Percentiles rank a stretch among this genome's conserved stretches.
Conservation (phyloP, 2,888 invertebrate genomes). For the Rotaria macrura region DNA sequence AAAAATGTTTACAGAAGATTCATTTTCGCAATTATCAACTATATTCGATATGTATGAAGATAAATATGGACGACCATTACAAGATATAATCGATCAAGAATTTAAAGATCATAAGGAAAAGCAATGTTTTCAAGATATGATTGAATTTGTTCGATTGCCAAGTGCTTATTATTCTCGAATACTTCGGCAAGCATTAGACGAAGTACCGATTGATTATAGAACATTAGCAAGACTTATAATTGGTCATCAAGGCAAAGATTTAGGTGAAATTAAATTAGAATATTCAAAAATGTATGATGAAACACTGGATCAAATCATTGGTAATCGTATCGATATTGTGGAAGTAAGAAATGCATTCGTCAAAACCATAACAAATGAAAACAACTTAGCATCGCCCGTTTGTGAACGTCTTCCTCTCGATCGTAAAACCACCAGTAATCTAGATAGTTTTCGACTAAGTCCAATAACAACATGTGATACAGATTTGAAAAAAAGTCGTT, state of each 20-base stretch:
- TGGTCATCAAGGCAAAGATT: not conserved
- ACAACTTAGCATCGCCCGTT: not conserved
- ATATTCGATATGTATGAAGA: not conserved
- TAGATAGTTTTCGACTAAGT: not conserved
- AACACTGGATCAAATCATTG: not conserved
- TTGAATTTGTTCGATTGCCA: not conserved
- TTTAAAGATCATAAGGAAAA: not conserved
- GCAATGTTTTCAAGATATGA: not conserved
- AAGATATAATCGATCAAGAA: not conserved
- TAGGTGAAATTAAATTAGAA: not conserved
- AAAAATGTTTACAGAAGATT: not conserved
- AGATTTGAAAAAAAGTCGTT: not conserved
- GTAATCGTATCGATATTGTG: not conserved
- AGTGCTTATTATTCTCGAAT: not conserved
- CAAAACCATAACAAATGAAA: not conserved
- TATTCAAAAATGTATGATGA: not conserved
- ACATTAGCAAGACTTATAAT: not conserved
- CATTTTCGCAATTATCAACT: not conserved
- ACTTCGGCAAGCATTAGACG: not conserved
- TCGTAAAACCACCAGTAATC: not conserved
- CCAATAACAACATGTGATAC: not conserved
- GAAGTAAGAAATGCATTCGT: not conserved
- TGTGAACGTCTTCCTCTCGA: not conserved
- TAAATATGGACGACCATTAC: not conserved
- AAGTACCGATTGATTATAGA: not conserved